Evolutionary conservation across 2,888 invertebrate genomes (phyloP).

Genomic region (Pristionchus fissidentatus): DNA sequence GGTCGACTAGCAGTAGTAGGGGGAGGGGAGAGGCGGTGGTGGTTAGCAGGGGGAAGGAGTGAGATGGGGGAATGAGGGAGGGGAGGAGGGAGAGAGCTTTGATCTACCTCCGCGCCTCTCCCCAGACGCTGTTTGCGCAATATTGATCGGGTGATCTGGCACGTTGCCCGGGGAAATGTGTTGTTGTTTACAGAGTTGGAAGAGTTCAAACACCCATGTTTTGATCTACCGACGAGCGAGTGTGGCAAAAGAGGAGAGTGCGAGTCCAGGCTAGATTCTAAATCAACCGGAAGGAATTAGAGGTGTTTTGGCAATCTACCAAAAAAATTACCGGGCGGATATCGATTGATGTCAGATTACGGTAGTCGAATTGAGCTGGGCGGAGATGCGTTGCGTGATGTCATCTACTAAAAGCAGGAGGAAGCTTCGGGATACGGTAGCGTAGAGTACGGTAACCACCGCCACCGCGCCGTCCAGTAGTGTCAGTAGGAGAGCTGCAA

Average conservation of each 20-base stretch:
- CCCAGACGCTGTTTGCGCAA: not conserved
- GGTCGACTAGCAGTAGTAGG: too few relatives aligned
- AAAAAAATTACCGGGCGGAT: not conserved
- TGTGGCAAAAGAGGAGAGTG: not conserved
- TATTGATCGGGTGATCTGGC: not conserved
- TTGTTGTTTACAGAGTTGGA: too few relatives aligned
- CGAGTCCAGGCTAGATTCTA: not conserved
- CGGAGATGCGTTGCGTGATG: not conserved
- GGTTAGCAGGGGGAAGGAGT: not conserved
- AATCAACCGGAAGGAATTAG: not conserved
- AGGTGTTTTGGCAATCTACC: not conserved
- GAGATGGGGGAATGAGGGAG: not conserved
- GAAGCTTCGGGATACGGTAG: constrained; percentile 16
- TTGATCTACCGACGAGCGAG: not conserved
- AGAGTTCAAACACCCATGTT: too few relatives aligned
- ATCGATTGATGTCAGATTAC: constrained; percentile 22
- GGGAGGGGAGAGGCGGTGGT: not conserved
- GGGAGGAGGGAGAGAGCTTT: not conserved
- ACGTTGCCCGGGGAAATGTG: not conserved
- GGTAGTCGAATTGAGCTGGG: not conserved
- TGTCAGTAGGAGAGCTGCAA: constrained; percentile 22
- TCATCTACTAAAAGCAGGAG: not conserved
- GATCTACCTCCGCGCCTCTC: not conserved
- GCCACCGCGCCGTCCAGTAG: not conserved
- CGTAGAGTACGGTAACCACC: constrained; percentile 32